Conservation (phyloP, 2,113 vertebrate species). For the Todiramphus chloris region DNA sequence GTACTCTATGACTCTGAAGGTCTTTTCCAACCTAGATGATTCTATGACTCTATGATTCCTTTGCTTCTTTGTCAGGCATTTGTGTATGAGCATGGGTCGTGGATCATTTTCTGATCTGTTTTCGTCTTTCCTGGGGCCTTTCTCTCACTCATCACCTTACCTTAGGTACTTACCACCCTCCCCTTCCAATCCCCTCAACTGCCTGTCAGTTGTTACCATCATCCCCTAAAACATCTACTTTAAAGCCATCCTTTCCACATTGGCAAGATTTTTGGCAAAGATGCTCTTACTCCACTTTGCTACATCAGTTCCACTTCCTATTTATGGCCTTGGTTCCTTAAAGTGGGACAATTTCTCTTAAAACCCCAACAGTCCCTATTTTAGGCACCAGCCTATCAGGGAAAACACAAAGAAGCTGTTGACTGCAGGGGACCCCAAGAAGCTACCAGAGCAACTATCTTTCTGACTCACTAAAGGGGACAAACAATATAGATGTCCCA, state of each 20-base stretch:
- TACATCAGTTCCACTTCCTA: fast-evolving
- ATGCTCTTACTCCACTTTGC: neutral
- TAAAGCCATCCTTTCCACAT: neutral
- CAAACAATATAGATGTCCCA: neutral
- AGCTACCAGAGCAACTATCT: neutral
- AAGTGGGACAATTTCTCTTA: neutral
- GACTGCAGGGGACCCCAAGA: neutral
- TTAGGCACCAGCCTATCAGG: neutral
- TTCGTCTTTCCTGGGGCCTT: neutral
- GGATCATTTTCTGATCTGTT: fast-evolving
- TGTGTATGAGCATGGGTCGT: neutral
- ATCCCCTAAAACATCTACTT: neutral
- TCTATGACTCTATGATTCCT: too few species aligned
- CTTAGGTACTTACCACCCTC: neutral
- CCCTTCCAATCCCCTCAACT: neutral
- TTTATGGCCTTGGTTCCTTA: neutral
- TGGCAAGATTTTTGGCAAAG: neutral
- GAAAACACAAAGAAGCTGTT: neutral
- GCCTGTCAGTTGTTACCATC: neutral
- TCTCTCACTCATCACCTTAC: neutral
- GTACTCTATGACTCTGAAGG: too few species aligned
- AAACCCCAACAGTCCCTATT: neutral
- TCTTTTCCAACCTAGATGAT: too few species aligned
- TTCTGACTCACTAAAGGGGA: neutral
- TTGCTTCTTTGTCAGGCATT: neutral